Base-by-base conservation (phyloP, 2,888 invertebrate genomes). In the Formica aserva region DNA sequence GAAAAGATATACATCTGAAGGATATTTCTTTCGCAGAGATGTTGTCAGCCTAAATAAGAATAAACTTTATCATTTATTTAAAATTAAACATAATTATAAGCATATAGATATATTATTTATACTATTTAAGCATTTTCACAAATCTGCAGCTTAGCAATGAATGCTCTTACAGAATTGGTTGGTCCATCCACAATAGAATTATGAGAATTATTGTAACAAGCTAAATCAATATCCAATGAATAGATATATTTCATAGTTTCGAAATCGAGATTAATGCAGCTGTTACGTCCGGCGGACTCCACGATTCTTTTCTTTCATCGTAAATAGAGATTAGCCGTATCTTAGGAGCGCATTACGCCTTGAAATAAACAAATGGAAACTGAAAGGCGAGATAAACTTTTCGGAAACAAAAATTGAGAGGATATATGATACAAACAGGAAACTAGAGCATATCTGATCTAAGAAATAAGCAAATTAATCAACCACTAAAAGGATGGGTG, bases 131-230 rank as follows among this genome's bases (percentile, higher is more conserved):
- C 11, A 0, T 41, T 45, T 45, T 18, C 29, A 29, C 45, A 18
- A 45, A 93, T 92, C 86, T 91, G 91, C 38, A 98, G 94, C 86
- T 96, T 95, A 0, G 95, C 95, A 0, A 97, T 96, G 92, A 98
- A 97, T 66, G 92, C 94, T 89, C 96, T 95, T 92, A 98, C 96
- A 74, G 96, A 95, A 8, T 96, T 96, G 55, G 96, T 96, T 0
- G 98, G 98, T 0, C 98, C 99, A 0, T 98, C 98, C 89, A 99
- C 97, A 18, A 98, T 98, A 83, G 98, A 97, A 65, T 97, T 98
- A 92, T 98, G 97, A 0, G 96, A 96, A 0, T 97, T 96, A 93
- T 99, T 98, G 95, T 98, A 98, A 92, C 98, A 98, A 0, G 98
- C 98, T 3, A 98, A 96, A 90, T 97, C 97, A 65, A 98, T 97